These are phyloP conservation scores for Danio jaintianensis DNA, from an alignment of 2,797 vertebrate genomes.

Conservation along the genomic window DNA sequence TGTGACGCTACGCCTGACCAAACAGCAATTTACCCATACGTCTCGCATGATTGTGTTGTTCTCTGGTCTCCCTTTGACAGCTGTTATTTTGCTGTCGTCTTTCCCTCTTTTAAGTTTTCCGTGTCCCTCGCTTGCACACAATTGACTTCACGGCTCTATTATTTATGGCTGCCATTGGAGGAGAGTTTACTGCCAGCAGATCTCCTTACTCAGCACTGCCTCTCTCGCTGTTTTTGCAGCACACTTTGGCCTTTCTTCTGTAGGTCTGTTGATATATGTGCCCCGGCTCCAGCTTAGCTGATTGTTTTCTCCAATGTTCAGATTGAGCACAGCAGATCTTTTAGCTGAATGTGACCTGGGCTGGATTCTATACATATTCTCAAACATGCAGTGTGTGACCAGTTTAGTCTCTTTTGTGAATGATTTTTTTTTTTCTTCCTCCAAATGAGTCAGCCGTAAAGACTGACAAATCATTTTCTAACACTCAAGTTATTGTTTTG, in stretches of 20 bases:
- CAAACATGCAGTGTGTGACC: conserved; percentile 6
- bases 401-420: not conserved
- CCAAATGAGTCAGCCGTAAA: not conserved
- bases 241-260: conserved; percentile 50
- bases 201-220: conserved; percentile 64
- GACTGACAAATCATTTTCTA: not conserved
- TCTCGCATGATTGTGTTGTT: conserved; percentile 20
- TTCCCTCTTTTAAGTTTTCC: conserved; percentile 13
- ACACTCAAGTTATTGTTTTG: not conserved
- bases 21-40: conserved; percentile 42
- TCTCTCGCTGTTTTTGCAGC: conserved; percentile 13
- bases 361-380: not conserved
- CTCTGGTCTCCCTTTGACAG: conserved; percentile 50
- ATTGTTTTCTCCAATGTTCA: conserved; percentile 44
- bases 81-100: conserved; percentile 19
- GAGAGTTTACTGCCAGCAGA: conserved; percentile 59
- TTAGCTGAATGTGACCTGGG: conserved; percentile 52
- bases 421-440: not conserved
- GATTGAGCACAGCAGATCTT: conserved; percentile 51
- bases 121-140: conserved; percentile 26
- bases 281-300: conserved; percentile 27
- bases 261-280: conserved; percentile 56
- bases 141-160: conserved; percentile 54
- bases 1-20: conserved; percentile 40
- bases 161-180: conserved; percentile 66